Conservation (phyloP, 2,113 vertebrate genomes). For the Halcyon senegalensis region DNA sequence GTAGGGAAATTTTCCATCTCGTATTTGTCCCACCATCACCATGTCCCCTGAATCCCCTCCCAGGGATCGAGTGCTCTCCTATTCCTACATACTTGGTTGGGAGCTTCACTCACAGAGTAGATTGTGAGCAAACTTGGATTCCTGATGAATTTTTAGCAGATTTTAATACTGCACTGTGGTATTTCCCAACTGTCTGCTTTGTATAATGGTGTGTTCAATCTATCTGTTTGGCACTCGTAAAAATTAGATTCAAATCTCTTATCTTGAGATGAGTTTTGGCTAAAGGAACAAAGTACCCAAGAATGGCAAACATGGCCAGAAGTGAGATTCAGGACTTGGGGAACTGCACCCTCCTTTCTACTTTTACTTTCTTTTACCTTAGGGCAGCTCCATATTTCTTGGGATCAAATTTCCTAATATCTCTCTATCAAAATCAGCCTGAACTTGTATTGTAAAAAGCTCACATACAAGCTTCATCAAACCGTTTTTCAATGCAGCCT, state of each 20-base stretch:
- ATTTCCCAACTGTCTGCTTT: conserved; percentile 35
- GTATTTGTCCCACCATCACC: not conserved
- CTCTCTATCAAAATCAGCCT: conserved; percentile 32
- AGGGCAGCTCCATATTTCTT: not conserved
- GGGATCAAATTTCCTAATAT: conserved; percentile 7
- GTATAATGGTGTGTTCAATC: conserved; percentile 25
- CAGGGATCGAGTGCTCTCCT: not conserved
- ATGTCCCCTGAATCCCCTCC: not conserved
- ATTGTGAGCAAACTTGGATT: not conserved
- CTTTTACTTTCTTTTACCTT: conserved; percentile 20
- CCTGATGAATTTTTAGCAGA: not conserved
- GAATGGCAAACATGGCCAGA: not conserved
- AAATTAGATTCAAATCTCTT: conserved; percentile 27
- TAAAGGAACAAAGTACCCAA: conserved; percentile 42
- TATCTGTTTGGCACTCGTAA: not conserved
- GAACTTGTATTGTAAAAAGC: conserved; percentile 17
- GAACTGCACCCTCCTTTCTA: not conserved
- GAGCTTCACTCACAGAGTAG: not conserved
- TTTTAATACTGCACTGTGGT: not conserved
- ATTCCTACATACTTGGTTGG: not conserved
- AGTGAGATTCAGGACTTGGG: not conserved
- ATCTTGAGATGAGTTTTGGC: conserved; percentile 46
- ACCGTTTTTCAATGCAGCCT: not conserved
- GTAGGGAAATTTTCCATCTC: not conserved
- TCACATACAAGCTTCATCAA: not conserved